Evolutionary conservation across 2,797 vertebrate species (phyloP).

Genomic region (Platyrinchus mystaceus): DNA sequence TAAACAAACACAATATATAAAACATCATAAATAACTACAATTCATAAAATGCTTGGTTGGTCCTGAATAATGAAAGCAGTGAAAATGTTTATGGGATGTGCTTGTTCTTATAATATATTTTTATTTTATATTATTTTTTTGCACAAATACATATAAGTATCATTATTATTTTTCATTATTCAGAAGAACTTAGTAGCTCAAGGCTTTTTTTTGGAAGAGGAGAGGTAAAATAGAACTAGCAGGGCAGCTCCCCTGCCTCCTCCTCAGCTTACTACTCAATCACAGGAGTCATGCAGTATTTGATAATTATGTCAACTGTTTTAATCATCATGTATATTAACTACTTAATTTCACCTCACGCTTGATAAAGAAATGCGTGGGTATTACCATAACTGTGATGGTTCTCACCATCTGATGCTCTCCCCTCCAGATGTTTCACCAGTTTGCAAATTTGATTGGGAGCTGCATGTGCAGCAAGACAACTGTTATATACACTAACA

Average conservation of each 20-base stretch:
- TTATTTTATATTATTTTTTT: constrained; percentile 22
- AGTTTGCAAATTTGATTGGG: neutral
- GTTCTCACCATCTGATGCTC: neutral
- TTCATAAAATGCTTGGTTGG: constrained; percentile 25
- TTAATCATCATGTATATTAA: neutral
- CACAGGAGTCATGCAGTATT: neutral
- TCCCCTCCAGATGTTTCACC: constrained; percentile 25
- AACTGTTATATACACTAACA: neutral
- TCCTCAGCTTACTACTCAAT: neutral
- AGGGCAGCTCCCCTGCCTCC: neutral
- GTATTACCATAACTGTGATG: neutral
- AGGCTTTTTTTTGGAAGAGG: neutral
- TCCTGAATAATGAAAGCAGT: constrained; percentile 38
- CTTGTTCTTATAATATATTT: neutral
- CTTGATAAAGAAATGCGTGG: neutral
- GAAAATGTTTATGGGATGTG: constrained; percentile 18
- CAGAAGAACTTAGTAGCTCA: neutral
- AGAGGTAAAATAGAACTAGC: neutral
- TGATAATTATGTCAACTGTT: neutral
- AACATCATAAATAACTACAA: neutral
- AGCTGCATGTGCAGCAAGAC: neutral
- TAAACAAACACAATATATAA: neutral
- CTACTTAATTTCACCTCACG: neutral
- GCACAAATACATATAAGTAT: neutral
- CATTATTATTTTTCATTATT: neutral